Percentiles rank a stretch among this genome's conserved stretches.
Evolutionary conservation across 2,888 invertebrate species (phyloP).

Genomic region (Dynastes grantii): DNA sequence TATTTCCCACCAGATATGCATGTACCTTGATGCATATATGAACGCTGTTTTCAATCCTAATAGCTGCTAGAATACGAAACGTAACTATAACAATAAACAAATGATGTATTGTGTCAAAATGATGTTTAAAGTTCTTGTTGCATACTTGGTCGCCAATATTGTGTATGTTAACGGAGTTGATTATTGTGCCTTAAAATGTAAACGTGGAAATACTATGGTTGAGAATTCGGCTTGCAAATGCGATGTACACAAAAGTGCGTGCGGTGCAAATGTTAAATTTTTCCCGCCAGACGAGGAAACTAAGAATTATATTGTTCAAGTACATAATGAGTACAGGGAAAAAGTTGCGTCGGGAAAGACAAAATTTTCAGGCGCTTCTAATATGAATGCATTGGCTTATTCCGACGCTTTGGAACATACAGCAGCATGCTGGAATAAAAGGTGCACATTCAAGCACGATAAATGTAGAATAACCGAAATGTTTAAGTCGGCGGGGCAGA

Average conservation of each 20-base stretch:
- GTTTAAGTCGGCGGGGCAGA: slow-evolving; percentile 30
- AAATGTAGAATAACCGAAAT: slow-evolving; percentile 41
- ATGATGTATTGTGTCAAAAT: not conserved
- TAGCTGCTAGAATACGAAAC: too few relatives aligned
- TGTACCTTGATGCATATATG: too few relatives aligned
- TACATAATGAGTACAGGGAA: slow-evolving; percentile 45
- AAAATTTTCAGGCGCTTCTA: slow-evolving; percentile 16
- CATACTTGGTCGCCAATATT: not conserved
- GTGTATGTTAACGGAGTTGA: not conserved
- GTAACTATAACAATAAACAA: too few relatives aligned
- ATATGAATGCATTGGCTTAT: slow-evolving; percentile 44
- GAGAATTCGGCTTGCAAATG: slow-evolving; percentile 39
- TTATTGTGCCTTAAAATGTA: slow-evolving; percentile 28
- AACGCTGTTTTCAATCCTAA: too few relatives aligned
- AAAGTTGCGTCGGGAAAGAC: slow-evolving; percentile 43
- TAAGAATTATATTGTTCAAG: slow-evolving; percentile 2
- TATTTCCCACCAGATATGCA: too few relatives aligned
- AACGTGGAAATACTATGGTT: not conserved
- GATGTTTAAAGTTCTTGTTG: not conserved
- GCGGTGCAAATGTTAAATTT: not conserved
- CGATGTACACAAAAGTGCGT: not conserved
- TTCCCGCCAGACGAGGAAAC: slow-evolving; percentile 12
- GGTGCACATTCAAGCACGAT: slow-evolving; percentile 36
- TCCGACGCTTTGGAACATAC: slow-evolving; percentile 32
- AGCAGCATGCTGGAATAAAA: slow-evolving; percentile 35